Evolutionary conservation across 2,888 invertebrate genomes (phyloP).

Genomic region (Cheiracanthium punctorium): DNA sequence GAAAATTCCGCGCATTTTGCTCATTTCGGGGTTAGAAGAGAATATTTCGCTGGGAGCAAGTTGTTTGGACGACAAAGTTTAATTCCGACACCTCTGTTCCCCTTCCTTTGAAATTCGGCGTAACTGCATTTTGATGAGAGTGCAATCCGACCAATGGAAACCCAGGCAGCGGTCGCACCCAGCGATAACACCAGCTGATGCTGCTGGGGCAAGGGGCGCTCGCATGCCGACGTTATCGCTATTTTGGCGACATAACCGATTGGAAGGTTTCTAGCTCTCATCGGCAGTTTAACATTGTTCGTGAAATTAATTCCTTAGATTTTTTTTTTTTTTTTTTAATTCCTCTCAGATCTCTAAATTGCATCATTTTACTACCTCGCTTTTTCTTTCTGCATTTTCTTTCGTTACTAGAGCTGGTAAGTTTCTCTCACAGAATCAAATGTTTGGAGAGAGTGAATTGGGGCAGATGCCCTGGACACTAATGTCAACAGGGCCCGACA

Average conservation of each 20-base stretch:
- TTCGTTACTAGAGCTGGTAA: too few species aligned
- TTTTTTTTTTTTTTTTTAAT: too few species aligned
- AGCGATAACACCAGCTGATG: slow-evolving; percentile 51
- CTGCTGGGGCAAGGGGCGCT: neutral
- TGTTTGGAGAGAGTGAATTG: too few species aligned
- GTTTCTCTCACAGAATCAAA: too few species aligned
- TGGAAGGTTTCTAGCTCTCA: too few species aligned
- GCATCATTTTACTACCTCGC: too few species aligned
- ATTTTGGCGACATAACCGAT: neutral
- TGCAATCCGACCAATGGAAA: slow-evolving; percentile 52
- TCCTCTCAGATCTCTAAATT: too few species aligned
- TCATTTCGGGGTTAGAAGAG: neutral
- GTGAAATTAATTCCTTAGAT: too few species aligned
- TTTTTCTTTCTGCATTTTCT: too few species aligned
- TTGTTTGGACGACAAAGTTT: slow-evolving; percentile 31
- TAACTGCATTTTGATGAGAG: slow-evolving; percentile 66
- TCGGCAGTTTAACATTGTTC: too few species aligned
- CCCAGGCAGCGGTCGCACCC: slow-evolving; percentile 56
- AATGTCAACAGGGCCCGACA: too few species aligned
- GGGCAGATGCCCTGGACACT: too few species aligned
- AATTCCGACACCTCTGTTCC: slow-evolving; percentile 19
- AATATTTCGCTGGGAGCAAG: neutral
- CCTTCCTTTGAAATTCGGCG: slow-evolving; percentile 36
- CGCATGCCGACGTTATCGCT: neutral
- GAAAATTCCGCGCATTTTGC: neutral